Conservation (phyloP, 2,888 invertebrate genomes). For the Eupithecia insigniata region DNA sequence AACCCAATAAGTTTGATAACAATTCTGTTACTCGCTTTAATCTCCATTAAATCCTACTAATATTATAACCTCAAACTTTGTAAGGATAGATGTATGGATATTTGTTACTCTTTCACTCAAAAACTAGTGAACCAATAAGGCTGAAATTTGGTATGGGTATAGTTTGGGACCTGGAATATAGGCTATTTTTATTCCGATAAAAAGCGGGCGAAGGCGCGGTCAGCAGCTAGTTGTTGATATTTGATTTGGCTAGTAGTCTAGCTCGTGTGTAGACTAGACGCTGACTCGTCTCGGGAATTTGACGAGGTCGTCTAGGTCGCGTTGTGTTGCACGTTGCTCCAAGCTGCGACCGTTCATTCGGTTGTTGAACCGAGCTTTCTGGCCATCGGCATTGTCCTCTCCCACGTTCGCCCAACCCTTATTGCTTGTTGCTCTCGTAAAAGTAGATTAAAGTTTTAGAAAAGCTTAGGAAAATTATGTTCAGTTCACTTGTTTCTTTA, state of each 20-base stretch:
- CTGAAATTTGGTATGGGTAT: no score
- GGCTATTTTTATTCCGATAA: no score
- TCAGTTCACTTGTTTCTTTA: not conserved
- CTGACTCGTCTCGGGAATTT: constrained; percentile 38
- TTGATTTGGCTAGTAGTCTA: constrained; percentile 32
- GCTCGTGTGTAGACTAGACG: constrained; percentile 32
- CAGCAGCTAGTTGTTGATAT: constrained; percentile 12
- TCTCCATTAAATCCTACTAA: not conserved
- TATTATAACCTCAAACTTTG: no score
- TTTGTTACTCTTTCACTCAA: no score
- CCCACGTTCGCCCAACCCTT: constrained; percentile 65
- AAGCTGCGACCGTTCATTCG: constrained; percentile 54
- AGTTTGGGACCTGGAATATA: no score
- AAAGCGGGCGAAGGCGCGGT: no score
- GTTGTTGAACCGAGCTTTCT: constrained; percentile 70
- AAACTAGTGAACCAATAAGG: no score
- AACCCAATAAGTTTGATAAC: not conserved
- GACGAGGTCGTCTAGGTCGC: constrained; percentile 40
- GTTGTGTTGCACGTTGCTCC: constrained; percentile 40
- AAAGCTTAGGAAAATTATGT: constrained; percentile 15
- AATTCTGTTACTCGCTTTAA: not conserved
- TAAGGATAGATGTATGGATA: no score
- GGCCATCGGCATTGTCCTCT: constrained; percentile 57
- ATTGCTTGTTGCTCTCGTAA: constrained; percentile 44
- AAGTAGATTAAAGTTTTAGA: constrained; percentile 18